Conservation (phyloP, 2,113 vertebrate genomes). For the Platysternon megacephalum region DNA sequence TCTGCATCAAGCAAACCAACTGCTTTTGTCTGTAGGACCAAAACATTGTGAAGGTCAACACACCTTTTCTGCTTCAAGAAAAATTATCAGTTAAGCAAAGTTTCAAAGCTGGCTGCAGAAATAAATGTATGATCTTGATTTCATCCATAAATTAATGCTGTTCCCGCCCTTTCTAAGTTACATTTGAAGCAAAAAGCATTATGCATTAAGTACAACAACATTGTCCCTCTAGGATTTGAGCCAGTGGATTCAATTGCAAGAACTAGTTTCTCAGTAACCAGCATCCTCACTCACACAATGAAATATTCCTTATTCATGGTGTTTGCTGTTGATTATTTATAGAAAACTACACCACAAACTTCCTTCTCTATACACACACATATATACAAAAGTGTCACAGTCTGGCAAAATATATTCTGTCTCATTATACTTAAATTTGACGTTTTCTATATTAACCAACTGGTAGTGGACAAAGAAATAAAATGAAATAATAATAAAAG, state of each 20-base stretch:
- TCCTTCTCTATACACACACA: neutral
- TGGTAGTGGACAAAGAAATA: neutral
- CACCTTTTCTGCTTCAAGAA: neutral
- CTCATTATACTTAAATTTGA: neutral
- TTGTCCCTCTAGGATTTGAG: neutral
- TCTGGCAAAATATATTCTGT: neutral
- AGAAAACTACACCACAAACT: neutral
- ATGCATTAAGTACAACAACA: neutral
- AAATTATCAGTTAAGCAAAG: neutral
- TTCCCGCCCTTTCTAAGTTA: neutral
- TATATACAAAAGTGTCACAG: neutral
- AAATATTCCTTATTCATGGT: neutral
- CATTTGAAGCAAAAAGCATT: neutral
- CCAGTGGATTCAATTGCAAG: neutral
- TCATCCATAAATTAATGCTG: neutral
- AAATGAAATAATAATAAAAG: neutral
- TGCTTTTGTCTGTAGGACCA: conserved; percentile 79
- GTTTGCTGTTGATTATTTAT: neutral
- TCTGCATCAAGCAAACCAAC: conserved; percentile 95
- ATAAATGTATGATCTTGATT: neutral
- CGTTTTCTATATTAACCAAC: neutral
- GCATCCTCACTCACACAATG: neutral
- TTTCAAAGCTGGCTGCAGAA: neutral
- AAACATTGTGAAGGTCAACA: neutral
- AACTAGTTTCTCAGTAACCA: neutral